Base-by-base conservation (phyloP, 2,888 invertebrate species). In the Acheta domesticus region DNA sequence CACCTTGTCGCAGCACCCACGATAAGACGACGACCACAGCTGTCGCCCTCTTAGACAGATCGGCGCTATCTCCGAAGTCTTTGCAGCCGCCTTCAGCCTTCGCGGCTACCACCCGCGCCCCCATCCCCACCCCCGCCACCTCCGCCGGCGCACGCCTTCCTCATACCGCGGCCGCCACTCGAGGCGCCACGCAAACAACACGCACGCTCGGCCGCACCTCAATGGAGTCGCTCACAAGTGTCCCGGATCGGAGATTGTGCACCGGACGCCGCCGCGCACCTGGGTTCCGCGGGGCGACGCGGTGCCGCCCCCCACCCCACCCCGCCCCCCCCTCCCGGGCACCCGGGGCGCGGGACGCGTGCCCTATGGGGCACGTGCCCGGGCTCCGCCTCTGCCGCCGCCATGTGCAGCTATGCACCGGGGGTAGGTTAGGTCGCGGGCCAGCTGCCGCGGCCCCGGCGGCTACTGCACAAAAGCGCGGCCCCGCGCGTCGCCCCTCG, bases 151-250 rank as follows among this genome's bases (percentile, higher is more conserved):
- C 62, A 62, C 62, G 62, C 36, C 36, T 36, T 36, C 36, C 36
- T 36, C 36, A 36, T 36, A 36, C 36, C 36, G 2, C 5, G 36
- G 36, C 36, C 4, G n/a, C 14, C 62, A 62, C 62, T 62, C 62
- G 62, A 62, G 36, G 62, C 62, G n/a, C 62, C 62, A n/a, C 62
- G 62, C 62, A 62, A 62, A 62, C 62, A 62, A 62, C 62, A 62
- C n/a, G 62, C 62, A 62, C n/a, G 62, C 62, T n/a, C 62, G 62
- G 62, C 62, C n/a, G 62, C 62, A 62, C 62, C 62, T 62, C 62
- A 62, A 62, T 62, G n/a, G 62, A 14, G 62, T 19, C 62, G 62
- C 62, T 62, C 62, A 62, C 62, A 62, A 62, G 62, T 62, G 62
- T 62, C n/a, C 62, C 62, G 62, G 62, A 19, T 62, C n/a, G 14